Percentiles rank a stretch among this genome's conserved stretches.
Evolutionary conservation across 2,797 vertebrate species (phyloP).

Genomic region (Trachops cirrhosus): DNA sequence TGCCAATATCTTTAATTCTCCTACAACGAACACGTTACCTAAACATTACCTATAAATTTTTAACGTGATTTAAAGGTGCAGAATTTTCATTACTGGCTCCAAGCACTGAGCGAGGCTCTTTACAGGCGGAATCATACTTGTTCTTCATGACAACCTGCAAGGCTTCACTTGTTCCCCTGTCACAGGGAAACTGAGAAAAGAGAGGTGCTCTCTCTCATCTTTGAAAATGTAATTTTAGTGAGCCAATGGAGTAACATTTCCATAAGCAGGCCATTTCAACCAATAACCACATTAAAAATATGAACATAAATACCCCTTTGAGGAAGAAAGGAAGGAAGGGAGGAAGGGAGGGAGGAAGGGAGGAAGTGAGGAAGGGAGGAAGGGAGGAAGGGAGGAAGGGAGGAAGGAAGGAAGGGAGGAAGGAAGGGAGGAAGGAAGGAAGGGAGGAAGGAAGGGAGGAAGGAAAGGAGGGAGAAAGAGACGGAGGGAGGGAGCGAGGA

Average conservation of each 20-base stretch:
- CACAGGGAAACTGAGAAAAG: not conserved
- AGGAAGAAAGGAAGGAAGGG: not conserved
- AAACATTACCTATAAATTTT: not conserved
- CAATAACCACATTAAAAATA: not conserved
- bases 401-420: not conserved
- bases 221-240: not conserved
- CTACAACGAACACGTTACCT: not conserved
- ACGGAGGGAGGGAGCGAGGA: not conserved
- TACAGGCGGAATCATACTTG: too few relatives aligned
- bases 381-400: not conserved
- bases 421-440: not conserved
- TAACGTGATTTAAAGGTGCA: not conserved
- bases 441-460: not conserved
- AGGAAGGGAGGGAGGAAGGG: not conserved
- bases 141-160: not conserved
- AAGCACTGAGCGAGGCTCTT: not conserved
- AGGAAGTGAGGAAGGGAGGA: not conserved
- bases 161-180: not conserved
- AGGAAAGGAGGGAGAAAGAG: not conserved
- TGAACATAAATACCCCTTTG: not conserved
- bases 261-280: not conserved
- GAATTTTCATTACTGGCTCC: not conserved
- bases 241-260: not conserved
- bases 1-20: not conserved
- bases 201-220: not conserved